Base-by-base conservation (phyloP, 2,797 vertebrate species). In the Poecilia picta region DNA sequence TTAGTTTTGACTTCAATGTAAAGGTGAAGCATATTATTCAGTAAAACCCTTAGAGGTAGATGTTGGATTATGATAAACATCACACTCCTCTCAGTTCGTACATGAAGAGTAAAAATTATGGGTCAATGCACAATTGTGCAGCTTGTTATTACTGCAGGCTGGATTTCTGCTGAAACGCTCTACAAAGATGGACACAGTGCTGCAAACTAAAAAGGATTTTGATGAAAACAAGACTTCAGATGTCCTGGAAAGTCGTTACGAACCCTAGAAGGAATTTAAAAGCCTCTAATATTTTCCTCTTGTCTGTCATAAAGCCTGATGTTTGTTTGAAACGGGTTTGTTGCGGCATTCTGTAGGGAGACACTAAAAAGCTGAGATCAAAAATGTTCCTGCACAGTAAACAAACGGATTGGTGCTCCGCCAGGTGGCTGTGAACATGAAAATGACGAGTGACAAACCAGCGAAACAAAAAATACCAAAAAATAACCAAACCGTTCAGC, bases 61-160 rank as follows among this genome's bases (percentile, higher is more conserved):
- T 66, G 36, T 8, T 36, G 20, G 4, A 10, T 39, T 39, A 23
- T 39, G 36, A 66, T 41, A 23, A 66, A 25, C 64, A 39, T 66
- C 64, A 20, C 10, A 66, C 2, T 66, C 11, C 18, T 39, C 33
- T 66, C n/a, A 39, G 4, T 66, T 16, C 36, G 8, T 23, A 41
- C 36, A 66, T 39, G 18, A 39, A 39, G 64, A 23, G 18, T 25
- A 41, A 41, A 16, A 66, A 11, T 18, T 66, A 41, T 23, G 39
- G 39, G 13, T 74, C 73, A 57, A 15, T 57, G 73, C 73, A 28
- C 33, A 39, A 28, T 41, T 45, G 73, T 45, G 51, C 51, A 74
- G 36, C 5, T 66, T 62, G 31, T 33, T 36, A 33, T 62, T 11
- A 5, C 11, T 74, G 16, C 20, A 28, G 8, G 73, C 36, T 39